These are phyloP conservation scores for Hirtodrosophila alboralis DNA, from an alignment of 2,888 invertebrate species.

Conservation along the genomic window DNA sequence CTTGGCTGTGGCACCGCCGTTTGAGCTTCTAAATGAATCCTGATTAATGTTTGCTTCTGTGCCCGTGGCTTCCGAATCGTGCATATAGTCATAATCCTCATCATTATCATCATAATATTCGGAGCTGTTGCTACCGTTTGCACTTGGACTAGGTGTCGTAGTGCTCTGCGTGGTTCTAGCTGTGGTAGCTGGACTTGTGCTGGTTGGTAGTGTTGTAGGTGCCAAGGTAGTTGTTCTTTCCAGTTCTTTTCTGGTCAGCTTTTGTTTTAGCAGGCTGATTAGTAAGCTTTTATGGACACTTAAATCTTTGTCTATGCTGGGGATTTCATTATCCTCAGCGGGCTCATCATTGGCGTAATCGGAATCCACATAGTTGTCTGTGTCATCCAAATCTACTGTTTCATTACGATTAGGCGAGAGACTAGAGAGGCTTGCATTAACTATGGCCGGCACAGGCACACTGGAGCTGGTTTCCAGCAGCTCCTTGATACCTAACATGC, in stretches of 20 bases:
- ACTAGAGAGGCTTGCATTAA: conserved; percentile 15
- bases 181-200: conserved; percentile 14
- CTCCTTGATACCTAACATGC: conserved; percentile 6
- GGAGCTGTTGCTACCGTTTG: conserved; percentile 9
- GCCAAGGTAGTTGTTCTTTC: conserved; percentile 11
- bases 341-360: conserved; percentile 63
- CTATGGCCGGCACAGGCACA: conserved; percentile 26
- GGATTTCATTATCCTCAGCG: conserved; percentile 11
- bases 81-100: conserved; percentile 44
- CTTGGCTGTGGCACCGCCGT: conserved; percentile 28
- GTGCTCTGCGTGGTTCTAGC: neutral
- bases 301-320: conserved; percentile 5
- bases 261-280: conserved; percentile 39
- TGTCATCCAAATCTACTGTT: conserved; percentile 20
- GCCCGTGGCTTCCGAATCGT: conserved; percentile 28
- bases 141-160: conserved; percentile 6
- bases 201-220: conserved; percentile 1
- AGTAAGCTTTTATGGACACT: conserved; percentile 41
- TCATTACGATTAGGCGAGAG: neutral
- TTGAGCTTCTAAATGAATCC: conserved; percentile 16
- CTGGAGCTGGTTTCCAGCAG: conserved; percentile 35
- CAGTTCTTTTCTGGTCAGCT: conserved; percentile 25
- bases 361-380: conserved; percentile 43
- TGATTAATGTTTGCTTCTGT: conserved; percentile 50
- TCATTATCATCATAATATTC: conserved; percentile 34